A percentile compares a stretch with the other conserved stretches of the same genome.
Conservation (phyloP, 92 coral and sea anemone species). For the Pocillopora meandrina region DNA sequence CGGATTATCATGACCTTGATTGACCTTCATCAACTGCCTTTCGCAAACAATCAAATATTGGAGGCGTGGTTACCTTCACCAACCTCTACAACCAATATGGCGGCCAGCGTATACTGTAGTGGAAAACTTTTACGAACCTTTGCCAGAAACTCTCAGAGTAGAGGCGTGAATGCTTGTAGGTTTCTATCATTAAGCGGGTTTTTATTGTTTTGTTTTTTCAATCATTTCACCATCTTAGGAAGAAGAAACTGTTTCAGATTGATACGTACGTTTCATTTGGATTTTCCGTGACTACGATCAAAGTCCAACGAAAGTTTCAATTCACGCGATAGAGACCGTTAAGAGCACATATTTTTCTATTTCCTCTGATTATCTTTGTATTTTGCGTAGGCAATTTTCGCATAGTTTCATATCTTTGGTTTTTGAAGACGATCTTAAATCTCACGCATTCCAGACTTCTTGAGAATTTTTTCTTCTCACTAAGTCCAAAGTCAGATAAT, state of each 20-base stretch:
- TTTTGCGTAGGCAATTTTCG: no score
- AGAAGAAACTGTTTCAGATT: background rate
- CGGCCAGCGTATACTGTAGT: slow-evolving; percentile 83
- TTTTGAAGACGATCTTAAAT: no score
- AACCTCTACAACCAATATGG: slow-evolving; percentile 78
- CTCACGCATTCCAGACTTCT: no score
- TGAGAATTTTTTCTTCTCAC: no score
- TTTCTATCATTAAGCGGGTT: background rate
- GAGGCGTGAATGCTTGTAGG: slow-evolving; percentile 60
- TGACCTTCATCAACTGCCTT: slow-evolving; percentile 18
- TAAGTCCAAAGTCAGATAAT: no score
- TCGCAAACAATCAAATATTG: slow-evolving; percentile 47
- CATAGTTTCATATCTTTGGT: no score
- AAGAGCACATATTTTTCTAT: background rate
- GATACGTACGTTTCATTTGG: slow-evolving; percentile 6
- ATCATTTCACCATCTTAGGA: background rate
- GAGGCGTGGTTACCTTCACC: slow-evolving; percentile 74
- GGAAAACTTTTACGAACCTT: slow-evolving; percentile 75
- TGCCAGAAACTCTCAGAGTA: slow-evolving; percentile 62
- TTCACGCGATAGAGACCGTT: background rate
- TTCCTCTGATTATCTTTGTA: background rate
- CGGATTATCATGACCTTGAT: slow-evolving; percentile 41
- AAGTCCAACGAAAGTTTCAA: slow-evolving; percentile 24
- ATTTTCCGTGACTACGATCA: slow-evolving; percentile 9
- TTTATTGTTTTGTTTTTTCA: background rate